Conservation (phyloP, 2,797 vertebrate genomes). For the Epinephelus awoara region DNA sequence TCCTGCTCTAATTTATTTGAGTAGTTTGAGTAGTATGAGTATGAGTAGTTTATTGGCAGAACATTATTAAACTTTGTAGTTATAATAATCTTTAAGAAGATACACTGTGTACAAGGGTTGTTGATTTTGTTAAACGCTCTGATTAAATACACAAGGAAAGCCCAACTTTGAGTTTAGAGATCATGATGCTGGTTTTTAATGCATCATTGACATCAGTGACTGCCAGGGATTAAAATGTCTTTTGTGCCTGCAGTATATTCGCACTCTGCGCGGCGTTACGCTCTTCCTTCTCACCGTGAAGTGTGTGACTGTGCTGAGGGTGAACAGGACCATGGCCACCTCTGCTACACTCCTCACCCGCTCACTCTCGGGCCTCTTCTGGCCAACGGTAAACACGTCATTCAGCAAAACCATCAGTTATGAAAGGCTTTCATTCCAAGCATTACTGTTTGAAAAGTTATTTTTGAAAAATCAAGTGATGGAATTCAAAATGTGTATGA, state of each 20-base stretch:
- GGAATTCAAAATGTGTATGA: too few relatives aligned
- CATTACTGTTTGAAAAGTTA: not conserved
- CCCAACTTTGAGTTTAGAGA: not conserved
- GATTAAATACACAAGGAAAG: not conserved
- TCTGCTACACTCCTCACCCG: slow-evolving; percentile 41
- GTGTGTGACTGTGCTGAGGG: slow-evolving; percentile 66
- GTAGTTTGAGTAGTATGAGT: too few relatives aligned
- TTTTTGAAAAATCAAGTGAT: too few relatives aligned
- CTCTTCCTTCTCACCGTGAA: slow-evolving; percentile 84
- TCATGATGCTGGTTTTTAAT: not conserved
- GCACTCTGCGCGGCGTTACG: slow-evolving; percentile 77
- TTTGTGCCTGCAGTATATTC: slow-evolving; percentile 73
- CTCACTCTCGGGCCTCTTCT: slow-evolving; percentile 62
- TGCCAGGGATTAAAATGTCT: not conserved
- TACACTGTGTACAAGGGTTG: not conserved
- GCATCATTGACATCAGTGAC: not conserved
- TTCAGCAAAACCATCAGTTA: not conserved
- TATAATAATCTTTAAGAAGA: not conserved
- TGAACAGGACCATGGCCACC: slow-evolving; percentile 49
- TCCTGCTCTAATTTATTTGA: not conserved
- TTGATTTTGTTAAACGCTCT: not conserved
- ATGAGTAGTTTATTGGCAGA: not conserved
- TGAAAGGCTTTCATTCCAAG: not conserved
- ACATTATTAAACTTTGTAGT: not conserved
- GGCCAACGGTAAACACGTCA: slow-evolving; percentile 79